phyloP scores from a whole-genome alignment of 2,113 vertebrate genomes.

The Passer domesticus region DNA sequence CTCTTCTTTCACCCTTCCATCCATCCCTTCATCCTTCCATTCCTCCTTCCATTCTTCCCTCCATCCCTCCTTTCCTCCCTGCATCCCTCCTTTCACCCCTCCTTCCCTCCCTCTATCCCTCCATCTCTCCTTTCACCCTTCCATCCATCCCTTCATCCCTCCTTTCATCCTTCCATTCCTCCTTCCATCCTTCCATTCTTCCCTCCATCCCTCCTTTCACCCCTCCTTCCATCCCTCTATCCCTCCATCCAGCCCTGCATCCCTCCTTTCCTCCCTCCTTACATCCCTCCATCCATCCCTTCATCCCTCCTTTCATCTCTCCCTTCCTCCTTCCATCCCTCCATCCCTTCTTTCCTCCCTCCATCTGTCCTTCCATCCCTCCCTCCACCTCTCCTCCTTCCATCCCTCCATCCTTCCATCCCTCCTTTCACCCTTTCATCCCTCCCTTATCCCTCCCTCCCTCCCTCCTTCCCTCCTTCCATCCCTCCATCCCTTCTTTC shows the following conservation, averaged over 20 bases:
- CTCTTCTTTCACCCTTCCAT: rapidly evolving
- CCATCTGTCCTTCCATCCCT: rapidly evolving
- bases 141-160: rapidly evolving
- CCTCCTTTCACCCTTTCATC: too few species aligned
- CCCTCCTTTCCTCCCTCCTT: rapidly evolving
- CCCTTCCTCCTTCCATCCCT: background rate
- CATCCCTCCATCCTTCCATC: rapidly evolving
- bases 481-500: too few species aligned
- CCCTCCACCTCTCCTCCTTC: background rate
- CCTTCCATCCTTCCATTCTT: too few species aligned
- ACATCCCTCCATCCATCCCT: rapidly evolving
- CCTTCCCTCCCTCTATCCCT: rapidly evolving
- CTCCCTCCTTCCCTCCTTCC: too few species aligned
- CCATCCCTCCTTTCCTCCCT: too few species aligned
- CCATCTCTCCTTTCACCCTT: rapidly evolving
- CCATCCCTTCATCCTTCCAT: rapidly evolving
- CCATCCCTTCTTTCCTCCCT: rapidly evolving
- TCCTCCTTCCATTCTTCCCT: background rate
- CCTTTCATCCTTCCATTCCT: rapidly evolving
- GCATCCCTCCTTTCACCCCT: background rate
- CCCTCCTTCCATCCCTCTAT: background rate
- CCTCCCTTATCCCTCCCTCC: too few species aligned
- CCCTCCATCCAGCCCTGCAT: too few species aligned
- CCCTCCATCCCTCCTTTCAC: rapidly evolving
- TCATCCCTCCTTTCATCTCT: rapidly evolving